Conservation (phyloP, 2,888 invertebrate genomes). For the Arctia plantaginis region DNA sequence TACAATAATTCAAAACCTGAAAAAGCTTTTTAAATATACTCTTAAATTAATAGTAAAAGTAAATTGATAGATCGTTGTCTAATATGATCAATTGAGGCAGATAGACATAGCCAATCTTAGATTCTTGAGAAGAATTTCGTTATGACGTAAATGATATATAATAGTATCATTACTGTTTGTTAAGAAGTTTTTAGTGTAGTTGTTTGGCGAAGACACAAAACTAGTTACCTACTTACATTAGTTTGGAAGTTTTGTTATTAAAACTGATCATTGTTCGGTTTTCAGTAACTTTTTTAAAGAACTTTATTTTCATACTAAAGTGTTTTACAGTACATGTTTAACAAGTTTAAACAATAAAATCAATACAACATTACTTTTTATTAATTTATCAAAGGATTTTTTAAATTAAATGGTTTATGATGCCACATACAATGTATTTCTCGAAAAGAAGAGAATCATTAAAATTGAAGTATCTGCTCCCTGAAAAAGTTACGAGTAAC, state of each 20-base stretch:
- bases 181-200: neutral
- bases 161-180: no score
- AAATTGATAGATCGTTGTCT: neutral
- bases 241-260: neutral
- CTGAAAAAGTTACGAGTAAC: no score
- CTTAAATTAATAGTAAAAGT: neutral
- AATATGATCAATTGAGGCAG: slow-evolving; percentile 4
- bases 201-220: neutral
- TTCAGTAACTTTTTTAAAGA: neutral
- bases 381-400: no score
- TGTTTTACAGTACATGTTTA: neutral
- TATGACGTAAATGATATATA: neutral
- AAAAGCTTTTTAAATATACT: neutral
- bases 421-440: no score
- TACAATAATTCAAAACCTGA: neutral
- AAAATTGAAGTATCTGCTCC: no score
- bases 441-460: no score
- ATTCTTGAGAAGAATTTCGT: no score
- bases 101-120: no score
- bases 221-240: neutral
- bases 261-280: neutral
- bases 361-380: no score
- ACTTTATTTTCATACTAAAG: neutral
- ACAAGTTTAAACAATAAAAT: neutral
- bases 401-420: no score